phyloP scores from a whole-genome alignment of 2,113 vertebrate species.

The Pseudopipra pipra region DNA sequence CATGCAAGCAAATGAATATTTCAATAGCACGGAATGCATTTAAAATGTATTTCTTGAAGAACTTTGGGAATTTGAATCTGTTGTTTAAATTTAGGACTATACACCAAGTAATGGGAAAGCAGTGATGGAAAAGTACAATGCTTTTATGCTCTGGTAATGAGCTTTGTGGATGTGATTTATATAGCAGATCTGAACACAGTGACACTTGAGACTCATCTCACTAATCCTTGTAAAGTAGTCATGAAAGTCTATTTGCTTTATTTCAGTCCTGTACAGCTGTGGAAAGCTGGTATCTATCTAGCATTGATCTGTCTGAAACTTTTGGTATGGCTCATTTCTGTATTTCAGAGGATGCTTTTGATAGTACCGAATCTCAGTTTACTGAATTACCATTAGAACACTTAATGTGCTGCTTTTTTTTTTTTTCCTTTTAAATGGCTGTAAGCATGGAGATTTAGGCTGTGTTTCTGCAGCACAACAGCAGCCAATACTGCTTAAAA shows the following conservation, averaged over 20 bases:
- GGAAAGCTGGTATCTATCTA: neutral
- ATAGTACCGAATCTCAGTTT: neutral
- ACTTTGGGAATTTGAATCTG: neutral
- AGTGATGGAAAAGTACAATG: neutral
- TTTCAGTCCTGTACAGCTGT: neutral
- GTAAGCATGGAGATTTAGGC: neutral
- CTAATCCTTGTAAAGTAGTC: neutral
- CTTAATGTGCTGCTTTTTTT: neutral
- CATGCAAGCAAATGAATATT: neutral
- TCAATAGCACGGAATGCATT: neutral
- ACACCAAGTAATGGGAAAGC: neutral
- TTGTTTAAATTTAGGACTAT: neutral
- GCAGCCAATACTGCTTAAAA: neutral
- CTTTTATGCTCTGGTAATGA: neutral
- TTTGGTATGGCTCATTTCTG: neutral
- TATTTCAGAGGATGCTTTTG: neutral
- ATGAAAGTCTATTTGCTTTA: neutral
- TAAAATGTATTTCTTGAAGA: neutral
- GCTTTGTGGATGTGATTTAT: neutral
- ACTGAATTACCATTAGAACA: neutral
- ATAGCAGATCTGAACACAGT: neutral
- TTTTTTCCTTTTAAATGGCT: neutral
- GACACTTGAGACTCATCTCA: neutral
- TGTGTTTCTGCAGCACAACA: neutral
- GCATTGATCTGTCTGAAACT: neutral